Conservation (phyloP, 2,888 invertebrate genomes). For the Trissoscelio sp. region DNA sequence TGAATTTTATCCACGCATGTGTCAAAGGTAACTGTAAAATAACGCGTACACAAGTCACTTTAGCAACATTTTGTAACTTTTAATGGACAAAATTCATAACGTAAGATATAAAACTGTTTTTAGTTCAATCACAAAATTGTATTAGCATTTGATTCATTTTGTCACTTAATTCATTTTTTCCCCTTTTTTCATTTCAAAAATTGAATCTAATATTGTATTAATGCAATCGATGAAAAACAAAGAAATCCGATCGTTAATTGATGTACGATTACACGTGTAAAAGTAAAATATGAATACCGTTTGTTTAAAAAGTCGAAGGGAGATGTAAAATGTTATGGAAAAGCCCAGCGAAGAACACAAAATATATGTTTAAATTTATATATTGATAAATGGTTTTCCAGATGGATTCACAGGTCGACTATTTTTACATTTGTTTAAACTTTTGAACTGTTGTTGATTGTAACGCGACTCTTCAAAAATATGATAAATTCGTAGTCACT, state of each 20-base stretch:
- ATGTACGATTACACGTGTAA: background rate
- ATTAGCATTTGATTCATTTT: background rate
- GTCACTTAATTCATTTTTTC: no score
- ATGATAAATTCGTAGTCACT: conserved; percentile 59
- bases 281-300: conserved; percentile 3
- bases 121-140: background rate
- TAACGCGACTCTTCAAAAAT: conserved; percentile 59
- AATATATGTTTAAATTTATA: conserved; percentile 59
- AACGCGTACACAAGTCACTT: conserved; percentile 26
- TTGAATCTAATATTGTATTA: no score
- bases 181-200: background rate
- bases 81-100: conserved; percentile 29
- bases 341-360: conserved; percentile 28
- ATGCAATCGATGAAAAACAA: no score
- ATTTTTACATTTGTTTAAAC: conserved; percentile 61
- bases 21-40: conserved; percentile 48
- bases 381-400: conserved; percentile 69
- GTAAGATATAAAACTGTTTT: conserved; percentile 24
- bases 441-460: conserved; percentile 45
- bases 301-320: conserved; percentile 41
- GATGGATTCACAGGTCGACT: conserved; percentile 48
- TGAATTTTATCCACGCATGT: conserved; percentile 32
- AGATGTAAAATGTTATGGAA: conserved; percentile 58
- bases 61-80: conserved; percentile 38
- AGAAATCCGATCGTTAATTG: no score